Base-by-base conservation (phyloP, 2,888 invertebrate species). In the Sepioteuthis lessoniana region DNA sequence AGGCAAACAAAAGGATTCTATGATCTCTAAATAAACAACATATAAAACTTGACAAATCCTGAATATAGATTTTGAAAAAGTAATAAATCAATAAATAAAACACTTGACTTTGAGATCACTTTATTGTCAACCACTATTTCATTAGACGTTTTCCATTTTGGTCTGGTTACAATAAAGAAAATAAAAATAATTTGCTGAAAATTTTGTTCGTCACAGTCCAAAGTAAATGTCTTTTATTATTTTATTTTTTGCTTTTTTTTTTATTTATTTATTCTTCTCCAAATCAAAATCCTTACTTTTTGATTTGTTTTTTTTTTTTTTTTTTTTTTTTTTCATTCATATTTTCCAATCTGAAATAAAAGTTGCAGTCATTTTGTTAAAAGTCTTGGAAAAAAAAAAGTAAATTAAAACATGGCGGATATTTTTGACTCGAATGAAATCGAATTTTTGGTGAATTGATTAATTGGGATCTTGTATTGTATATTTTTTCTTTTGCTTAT, bases 91-190 rank as follows among this genome's bases (percentile, higher is more conserved):
- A 42, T 42, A 50, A 2, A 55, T 5, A 55, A 55, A 55, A 55
- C 55, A 21, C 55, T 55, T 55, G 55, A n/a, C 76, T 76, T 76
- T 76, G 76, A 76, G 76, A 76, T 76, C 76, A 76, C 76, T 76
- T 76, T n/a, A 76, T 76, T 76, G 76, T 35, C 76, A 76, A 76
- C 76, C 76, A 76, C 35, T n/a, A 76, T 76, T 76, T 35, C 2
- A 76, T 76, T 16, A n/a, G 76, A n/a, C 76, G 35, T n/a, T 5
- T 76, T 76, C 35, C n/a, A 76, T 16, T 76, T 76, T 76, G 76
- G 76, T 76, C 76, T n/a, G 76, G 76, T 76, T 76, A 76, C 76
- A 76, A 76, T 76, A 76, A 76, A 76, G 76, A 76, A n/a, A 76
- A n/a, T 76, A n/a, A 35, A 76, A 76, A 76, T 76, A 76, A n/a